Evolutionary conservation across 2,888 invertebrate species (phyloP), one percentile per base, ranked within the genome.

Genomic region (Ormyrus nitidulus): DNA sequence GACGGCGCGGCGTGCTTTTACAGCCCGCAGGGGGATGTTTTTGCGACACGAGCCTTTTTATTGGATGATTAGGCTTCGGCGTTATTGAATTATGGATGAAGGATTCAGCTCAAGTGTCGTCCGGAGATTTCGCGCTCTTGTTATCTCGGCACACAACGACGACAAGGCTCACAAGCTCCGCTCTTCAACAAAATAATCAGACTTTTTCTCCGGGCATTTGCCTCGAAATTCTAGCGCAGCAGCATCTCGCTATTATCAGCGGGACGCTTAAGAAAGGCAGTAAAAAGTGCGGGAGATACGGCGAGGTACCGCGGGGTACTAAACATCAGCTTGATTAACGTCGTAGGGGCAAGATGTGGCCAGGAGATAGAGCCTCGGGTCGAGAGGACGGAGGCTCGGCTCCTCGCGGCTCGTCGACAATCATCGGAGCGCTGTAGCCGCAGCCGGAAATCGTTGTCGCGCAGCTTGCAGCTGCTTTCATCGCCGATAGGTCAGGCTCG

Each of bases 251-350:
- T 34, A 34, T 34, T 34, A 34, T 34, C 34, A 4, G 34, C 34
- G 0, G 34, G 34, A 34, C 34, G 34, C 34, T 34, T 34, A 34
- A 34, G 34, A 34, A 34, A 34, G 3, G 4, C 34, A 34, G 34
- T 34, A 34, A 34, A 34, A 34, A 34, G 34, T 34, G 34, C 34
- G 34, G 34, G 34, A 34, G 34, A 34, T 34, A 34, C 4, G 34
- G 34, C 34, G 34, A 34, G 34, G 34, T 34, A 34, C 34, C 34
- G 34, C 34, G 59, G 44, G 49, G 58, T 53, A 53, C 53, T 72
- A 61, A 73, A 68, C 68, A 79, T 68, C 78, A 44, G 68, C 9
- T 62, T 75, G 75, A 65, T 79, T 75, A 75, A 70, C 58, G 65
- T 61, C 70, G 11, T 34, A n/a, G 4, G 56, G 49, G 46, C 56